Conservation (phyloP, 2,888 invertebrate species). For the Conomelus anceps region DNA sequence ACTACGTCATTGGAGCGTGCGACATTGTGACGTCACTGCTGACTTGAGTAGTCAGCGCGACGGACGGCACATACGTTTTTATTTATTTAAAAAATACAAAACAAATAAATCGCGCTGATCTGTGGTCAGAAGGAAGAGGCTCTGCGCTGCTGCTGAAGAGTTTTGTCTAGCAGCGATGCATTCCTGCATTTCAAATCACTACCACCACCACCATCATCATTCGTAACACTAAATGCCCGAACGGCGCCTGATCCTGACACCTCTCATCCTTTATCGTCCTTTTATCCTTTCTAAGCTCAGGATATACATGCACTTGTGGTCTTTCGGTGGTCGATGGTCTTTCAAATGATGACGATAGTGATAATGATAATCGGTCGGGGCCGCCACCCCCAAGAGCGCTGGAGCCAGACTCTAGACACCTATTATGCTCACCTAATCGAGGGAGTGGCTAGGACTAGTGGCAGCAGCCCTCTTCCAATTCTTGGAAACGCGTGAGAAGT, state of each 20-base stretch:
- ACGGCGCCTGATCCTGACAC: neutral
- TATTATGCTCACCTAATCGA: too few species aligned
- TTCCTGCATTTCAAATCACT: neutral
- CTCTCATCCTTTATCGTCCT: neutral
- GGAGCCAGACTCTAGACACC: neutral
- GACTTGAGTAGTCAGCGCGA: neutral
- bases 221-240: neutral
- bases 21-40: neutral
- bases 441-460: neutral
- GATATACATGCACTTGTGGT: neutral
- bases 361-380: neutral
- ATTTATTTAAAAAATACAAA: too few species aligned
- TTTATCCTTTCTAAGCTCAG: neutral
- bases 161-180: too few species aligned
- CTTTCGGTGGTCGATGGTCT: neutral
- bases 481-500: neutral
- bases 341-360: neutral
- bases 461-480: neutral
- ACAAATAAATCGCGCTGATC: neutral
- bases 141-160: too few species aligned
- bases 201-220: neutral
- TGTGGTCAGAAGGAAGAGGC: too few species aligned
- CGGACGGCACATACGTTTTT: too few species aligned
- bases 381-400: neutral
- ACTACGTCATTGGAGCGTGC: neutral